These are phyloP conservation scores for Pantala flavescens DNA, from an alignment of 1,140 invertebrate genomes.

Conservation along the genomic window DNA sequence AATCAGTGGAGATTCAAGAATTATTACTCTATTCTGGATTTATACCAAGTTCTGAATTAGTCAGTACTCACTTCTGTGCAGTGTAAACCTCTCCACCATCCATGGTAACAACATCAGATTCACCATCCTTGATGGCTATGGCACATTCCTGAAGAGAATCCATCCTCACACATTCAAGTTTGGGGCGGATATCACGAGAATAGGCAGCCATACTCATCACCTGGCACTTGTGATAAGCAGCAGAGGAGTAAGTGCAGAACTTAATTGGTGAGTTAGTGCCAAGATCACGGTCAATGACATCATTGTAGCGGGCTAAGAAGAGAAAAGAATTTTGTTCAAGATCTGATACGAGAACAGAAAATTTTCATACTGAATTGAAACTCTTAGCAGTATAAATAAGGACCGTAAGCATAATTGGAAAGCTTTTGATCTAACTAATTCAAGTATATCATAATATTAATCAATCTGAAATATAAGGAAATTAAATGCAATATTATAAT, in stretches of 20 bases:
- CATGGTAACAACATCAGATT: conserved; percentile 51
- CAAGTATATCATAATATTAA: too few relatives aligned
- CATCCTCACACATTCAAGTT: conserved; percentile 51
- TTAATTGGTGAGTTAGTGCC: conserved; percentile 43
- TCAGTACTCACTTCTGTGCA: conserved; percentile 36
- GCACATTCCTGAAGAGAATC: conserved; percentile 50
- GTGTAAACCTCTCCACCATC: conserved; percentile 46
- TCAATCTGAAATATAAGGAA: too few relatives aligned
- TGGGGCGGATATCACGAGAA: conserved; percentile 59
- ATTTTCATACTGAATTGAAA: background rate
- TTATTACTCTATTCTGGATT: too few relatives aligned
- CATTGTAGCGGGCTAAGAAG: conserved; percentile 53
- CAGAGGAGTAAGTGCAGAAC: conserved; percentile 50
- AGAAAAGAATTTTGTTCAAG: conserved; percentile 14
- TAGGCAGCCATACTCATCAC: conserved; percentile 53
- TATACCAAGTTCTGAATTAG: background rate
- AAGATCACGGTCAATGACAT: conserved; percentile 63
- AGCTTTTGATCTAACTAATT: too few relatives aligned
- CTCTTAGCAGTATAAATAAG: background rate
- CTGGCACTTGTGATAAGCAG: conserved; percentile 53
- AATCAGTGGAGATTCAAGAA: too few relatives aligned
- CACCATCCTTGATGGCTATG: conserved; percentile 46
- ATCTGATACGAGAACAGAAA: background rate
- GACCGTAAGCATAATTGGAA: background rate
- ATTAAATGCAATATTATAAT: too few relatives aligned